Conservation (phyloP, 2,888 invertebrate genomes). For the Chrysina gloriosa region DNA sequence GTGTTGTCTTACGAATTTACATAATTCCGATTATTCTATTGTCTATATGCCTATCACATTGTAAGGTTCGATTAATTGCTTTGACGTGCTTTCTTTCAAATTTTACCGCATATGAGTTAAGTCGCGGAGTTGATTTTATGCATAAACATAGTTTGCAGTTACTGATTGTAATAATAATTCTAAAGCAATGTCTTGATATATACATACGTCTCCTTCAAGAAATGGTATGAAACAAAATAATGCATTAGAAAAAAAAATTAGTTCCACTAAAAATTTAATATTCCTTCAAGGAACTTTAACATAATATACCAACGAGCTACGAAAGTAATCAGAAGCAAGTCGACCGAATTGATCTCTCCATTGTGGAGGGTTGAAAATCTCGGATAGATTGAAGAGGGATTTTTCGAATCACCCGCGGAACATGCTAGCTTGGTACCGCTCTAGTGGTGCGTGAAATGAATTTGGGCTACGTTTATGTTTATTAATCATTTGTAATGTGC, state of each 20-base stretch:
- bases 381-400: slow-evolving; percentile 28
- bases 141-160: no score
- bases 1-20: neutral
- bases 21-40: neutral
- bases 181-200: no score
- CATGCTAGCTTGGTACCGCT: slow-evolving; percentile 49
- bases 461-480: slow-evolving; percentile 37
- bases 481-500: slow-evolving; percentile 30
- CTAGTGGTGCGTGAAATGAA: slow-evolving; percentile 59
- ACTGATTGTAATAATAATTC: no score
- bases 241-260: no score
- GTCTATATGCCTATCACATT: neutral
- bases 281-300: neutral
- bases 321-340: slow-evolving; percentile 31
- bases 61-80: neutral
- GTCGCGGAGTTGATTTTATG: no score
- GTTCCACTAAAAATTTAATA: no score
- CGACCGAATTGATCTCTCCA: slow-evolving; percentile 29
- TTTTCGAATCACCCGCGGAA: slow-evolving; percentile 29
- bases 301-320: neutral
- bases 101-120: neutral
- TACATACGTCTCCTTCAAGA: no score
- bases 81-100: neutral
- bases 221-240: no score
- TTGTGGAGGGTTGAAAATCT: slow-evolving; percentile 32